A percentile compares a stretch with the other conserved stretches of the same genome.
Conservation (phyloP, 2,113 vertebrate genomes). For the Tyto alba region DNA sequence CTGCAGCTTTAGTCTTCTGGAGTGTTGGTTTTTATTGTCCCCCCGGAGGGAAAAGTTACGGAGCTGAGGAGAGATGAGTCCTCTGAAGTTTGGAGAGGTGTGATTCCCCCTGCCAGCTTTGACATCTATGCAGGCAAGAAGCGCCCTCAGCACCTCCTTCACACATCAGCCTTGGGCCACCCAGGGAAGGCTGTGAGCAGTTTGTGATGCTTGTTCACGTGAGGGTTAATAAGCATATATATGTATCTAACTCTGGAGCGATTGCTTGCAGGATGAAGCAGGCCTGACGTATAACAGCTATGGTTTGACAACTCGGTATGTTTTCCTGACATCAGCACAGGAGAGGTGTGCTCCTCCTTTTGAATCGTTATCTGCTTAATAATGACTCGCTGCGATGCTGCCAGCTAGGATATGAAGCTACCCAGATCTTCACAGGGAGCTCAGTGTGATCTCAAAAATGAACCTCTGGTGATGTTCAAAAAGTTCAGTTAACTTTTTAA, state of each 20-base stretch:
- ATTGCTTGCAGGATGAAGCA: background rate
- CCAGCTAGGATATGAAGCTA: background rate
- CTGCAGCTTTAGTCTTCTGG: background rate
- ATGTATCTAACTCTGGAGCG: background rate
- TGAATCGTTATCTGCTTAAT: background rate
- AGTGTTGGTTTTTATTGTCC: background rate
- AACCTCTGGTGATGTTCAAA: slow-evolving; percentile 44
- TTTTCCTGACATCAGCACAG: background rate
- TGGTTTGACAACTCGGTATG: background rate
- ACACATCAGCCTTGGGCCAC: accelerated
- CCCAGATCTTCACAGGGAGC: slow-evolving; percentile 38
- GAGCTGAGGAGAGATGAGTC: background rate
- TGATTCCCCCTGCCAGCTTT: background rate
- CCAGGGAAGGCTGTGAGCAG: background rate
- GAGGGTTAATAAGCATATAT: background rate
- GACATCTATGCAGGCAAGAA: background rate
- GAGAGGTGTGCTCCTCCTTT: background rate
- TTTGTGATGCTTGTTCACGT: background rate
- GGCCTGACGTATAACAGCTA: accelerated
- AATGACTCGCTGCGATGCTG: background rate
- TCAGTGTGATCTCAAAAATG: slow-evolving; percentile 34
- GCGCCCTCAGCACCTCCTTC: background rate
- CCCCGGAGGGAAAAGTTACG: background rate
- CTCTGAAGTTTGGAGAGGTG: background rate
- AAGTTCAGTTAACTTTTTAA: slow-evolving; percentile 42